A percentile compares a stretch with the other conserved stretches of the same genome.
Conservation (phyloP, 2,113 vertebrate species). For the Odobenus rosmarus region DNA sequence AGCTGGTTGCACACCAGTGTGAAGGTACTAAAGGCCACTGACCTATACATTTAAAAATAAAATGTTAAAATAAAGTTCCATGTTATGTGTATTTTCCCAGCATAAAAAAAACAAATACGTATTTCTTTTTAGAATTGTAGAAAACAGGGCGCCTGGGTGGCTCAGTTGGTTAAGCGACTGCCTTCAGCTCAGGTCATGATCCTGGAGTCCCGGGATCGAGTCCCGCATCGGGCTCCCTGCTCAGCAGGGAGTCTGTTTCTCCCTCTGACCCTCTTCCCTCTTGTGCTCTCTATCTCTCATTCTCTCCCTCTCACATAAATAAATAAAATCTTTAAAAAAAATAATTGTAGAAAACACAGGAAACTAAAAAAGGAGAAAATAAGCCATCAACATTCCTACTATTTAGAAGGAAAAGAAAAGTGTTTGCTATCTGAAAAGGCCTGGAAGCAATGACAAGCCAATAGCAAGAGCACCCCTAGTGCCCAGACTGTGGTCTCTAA, state of each 20-base stretch:
- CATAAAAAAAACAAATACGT: not conserved
- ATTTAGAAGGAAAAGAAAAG: not conserved
- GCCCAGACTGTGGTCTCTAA: not conserved
- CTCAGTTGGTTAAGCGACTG: too few species aligned
- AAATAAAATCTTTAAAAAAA: too few species aligned
- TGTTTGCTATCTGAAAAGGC: not conserved
- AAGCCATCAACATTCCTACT: not conserved
- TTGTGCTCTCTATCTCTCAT: too few species aligned
- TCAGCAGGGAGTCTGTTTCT: too few species aligned
- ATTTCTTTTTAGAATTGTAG: not conserved
- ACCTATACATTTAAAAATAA: not conserved
- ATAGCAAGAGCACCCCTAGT: not conserved
- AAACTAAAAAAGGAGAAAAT: not conserved
- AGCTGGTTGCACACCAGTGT: too few species aligned
- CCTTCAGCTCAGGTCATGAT: too few species aligned
- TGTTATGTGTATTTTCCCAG: not conserved
- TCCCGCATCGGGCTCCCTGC: too few species aligned
- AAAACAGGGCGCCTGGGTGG: too few species aligned
- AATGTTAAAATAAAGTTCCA: not conserved
- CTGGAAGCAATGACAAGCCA: not conserved
- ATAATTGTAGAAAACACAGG: not conserved
- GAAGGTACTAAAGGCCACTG: too few species aligned
- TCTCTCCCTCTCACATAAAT: too few species aligned
- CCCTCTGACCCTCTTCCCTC: too few species aligned
- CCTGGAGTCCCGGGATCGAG: too few species aligned